phyloP scores from a whole-genome alignment of 1,140 invertebrate genomes.

The Venturia canescens region DNA sequence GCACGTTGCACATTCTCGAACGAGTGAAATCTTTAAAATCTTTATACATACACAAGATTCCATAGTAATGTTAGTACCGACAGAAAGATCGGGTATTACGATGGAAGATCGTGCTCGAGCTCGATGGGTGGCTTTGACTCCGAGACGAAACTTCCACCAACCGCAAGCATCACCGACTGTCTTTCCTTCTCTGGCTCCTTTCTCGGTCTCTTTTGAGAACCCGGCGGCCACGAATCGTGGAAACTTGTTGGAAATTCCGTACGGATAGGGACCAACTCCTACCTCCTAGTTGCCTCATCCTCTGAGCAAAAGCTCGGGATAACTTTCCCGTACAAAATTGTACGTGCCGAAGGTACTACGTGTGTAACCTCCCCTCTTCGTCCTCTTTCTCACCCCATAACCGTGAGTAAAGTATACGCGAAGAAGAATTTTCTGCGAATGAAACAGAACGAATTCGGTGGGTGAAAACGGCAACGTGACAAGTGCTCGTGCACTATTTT shows the following conservation, averaged over 20 bases:
- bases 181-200: background rate
- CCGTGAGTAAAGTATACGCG: slow-evolving; percentile 12
- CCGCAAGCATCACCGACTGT: background rate
- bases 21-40: background rate
- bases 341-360: slow-evolving; percentile 55
- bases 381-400: background rate
- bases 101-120: background rate
- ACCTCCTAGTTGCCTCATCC: slow-evolving; percentile 40
- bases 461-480: slow-evolving; percentile 33
- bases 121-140: background rate
- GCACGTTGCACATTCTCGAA: too few relatives aligned
- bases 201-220: background rate
- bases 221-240: slow-evolving; percentile 30
- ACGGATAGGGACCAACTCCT: slow-evolving; percentile 48
- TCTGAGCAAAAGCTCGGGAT: slow-evolving; percentile 51
- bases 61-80: background rate
- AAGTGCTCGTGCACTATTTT: slow-evolving; percentile 11
- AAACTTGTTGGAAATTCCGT: slow-evolving; percentile 61
- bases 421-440: slow-evolving; percentile 26
- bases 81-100: background rate
- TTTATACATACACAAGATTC: background rate
- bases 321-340: slow-evolving; percentile 62
- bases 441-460: slow-evolving; percentile 34
- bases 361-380: slow-evolving; percentile 51
- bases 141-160: background rate